A percentile compares a stretch with the other conserved stretches of the same genome.
Conservation (phyloP, 2,797 vertebrate genomes). For the Coluber constrictor region DNA sequence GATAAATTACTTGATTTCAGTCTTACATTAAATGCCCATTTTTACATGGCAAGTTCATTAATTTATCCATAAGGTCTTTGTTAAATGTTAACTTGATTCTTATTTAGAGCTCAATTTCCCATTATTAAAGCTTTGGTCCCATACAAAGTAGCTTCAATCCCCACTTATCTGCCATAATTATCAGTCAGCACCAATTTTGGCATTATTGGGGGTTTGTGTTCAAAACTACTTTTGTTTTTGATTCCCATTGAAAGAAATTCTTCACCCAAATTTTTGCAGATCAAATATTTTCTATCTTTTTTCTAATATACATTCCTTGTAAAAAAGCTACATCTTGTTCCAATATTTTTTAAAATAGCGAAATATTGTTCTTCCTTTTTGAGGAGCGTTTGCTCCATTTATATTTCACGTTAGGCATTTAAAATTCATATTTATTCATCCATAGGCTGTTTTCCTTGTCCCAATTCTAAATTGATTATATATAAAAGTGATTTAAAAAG, state of each 20-base stretch:
- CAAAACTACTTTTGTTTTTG: neutral
- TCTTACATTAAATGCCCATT: neutral
- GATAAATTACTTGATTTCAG: neutral
- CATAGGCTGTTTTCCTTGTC: neutral
- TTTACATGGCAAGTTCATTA: neutral
- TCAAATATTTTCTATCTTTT: neutral
- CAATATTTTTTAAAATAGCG: neutral
- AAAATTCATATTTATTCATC: neutral
- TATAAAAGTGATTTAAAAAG: no score
- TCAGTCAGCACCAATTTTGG: neutral
- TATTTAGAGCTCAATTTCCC: neutral
- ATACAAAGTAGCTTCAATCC: neutral
- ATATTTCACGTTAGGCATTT: neutral
- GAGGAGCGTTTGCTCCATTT: neutral
- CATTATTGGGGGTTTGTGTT: neutral
- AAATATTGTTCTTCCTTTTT: neutral
- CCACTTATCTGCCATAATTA: neutral
- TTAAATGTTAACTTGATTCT: neutral
- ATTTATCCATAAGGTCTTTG: neutral
- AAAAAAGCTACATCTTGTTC: neutral
- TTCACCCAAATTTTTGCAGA: neutral
- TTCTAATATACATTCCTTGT: neutral
- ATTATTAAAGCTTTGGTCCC: neutral
- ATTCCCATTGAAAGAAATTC: neutral
- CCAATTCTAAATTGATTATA: neutral